Percentiles rank a stretch among this genome's conserved stretches.
Conservation (phyloP, 2,113 vertebrate genomes). For the Osmerus mordax region DNA sequence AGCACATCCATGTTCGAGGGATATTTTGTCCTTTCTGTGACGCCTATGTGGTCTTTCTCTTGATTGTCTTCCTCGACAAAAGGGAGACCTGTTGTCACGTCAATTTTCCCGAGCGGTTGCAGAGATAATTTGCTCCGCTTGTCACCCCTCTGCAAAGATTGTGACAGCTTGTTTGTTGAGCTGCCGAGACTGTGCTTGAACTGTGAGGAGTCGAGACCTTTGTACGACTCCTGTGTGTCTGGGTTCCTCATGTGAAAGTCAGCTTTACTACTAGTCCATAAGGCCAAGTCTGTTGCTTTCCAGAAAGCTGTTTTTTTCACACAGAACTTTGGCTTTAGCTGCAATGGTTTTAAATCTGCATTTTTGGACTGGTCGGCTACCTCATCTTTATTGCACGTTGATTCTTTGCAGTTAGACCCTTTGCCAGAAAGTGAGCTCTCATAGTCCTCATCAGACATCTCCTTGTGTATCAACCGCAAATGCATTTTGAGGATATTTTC, state of each 20-base stretch:
- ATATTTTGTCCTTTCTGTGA: slow-evolving; percentile 73
- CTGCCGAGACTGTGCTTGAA: slow-evolving; percentile 69
- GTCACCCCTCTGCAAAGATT: slow-evolving; percentile 75
- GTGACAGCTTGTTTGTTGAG: slow-evolving; percentile 72
- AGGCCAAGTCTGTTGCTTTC: slow-evolving; percentile 40
- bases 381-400: slow-evolving; percentile 15
- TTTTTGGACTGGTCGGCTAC: slow-evolving; percentile 26
- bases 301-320: slow-evolving; percentile 31
- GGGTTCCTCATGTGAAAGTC: slow-evolving; percentile 79
- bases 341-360: slow-evolving; percentile 12
- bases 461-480: slow-evolving; percentile 73
- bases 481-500: slow-evolving; percentile 78
- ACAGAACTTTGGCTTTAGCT: slow-evolving; percentile 42
- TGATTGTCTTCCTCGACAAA: slow-evolving; percentile 76
- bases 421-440: slow-evolving; percentile 24
- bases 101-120: slow-evolving; percentile 73
- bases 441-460: slow-evolving; percentile 32
- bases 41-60: slow-evolving; percentile 67
- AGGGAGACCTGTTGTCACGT: slow-evolving; percentile 78
- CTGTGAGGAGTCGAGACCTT: slow-evolving; percentile 74
- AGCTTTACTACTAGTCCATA: slow-evolving; percentile 71
- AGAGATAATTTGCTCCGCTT: slow-evolving; percentile 77
- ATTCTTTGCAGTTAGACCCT: slow-evolving; percentile 9
- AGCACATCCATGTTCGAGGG: slow-evolving; percentile 66
- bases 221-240: slow-evolving; percentile 79